Conservation (phyloP, 2,113 vertebrate species). For the Origma solitaria region DNA sequence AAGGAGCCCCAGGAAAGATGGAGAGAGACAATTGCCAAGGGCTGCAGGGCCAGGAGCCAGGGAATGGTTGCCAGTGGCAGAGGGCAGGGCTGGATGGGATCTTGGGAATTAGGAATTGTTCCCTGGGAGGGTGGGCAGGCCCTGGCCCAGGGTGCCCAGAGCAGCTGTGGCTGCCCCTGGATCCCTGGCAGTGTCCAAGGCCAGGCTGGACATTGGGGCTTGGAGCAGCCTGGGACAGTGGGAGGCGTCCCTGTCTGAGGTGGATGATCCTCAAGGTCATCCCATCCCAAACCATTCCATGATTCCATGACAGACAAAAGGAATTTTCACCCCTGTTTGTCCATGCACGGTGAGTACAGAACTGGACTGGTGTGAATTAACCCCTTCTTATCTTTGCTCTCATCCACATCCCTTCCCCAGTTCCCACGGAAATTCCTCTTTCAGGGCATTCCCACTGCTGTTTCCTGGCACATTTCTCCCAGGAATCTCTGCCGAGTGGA, state of each 20-base stretch:
- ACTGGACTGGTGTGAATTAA: not conserved
- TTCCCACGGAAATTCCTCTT: not conserved
- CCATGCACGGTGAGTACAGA: not conserved
- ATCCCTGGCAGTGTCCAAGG: not conserved
- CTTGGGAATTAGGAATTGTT: too few relatives aligned
- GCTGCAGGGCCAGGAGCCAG: too few relatives aligned
- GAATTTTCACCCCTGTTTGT: not conserved
- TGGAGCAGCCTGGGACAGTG: not conserved
- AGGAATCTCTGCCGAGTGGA: not conserved
- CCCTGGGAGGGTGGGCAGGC: too few relatives aligned
- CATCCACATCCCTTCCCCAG: not conserved
- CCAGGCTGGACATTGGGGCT: not conserved
- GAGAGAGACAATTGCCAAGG: not conserved
- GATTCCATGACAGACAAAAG: not conserved
- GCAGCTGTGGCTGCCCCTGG: not conserved
- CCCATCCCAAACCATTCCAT: not conserved
- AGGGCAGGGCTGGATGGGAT: too few relatives aligned
- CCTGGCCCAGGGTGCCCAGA: too few relatives aligned
- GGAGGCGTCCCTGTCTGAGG: not conserved
- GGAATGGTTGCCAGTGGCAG: too few relatives aligned
- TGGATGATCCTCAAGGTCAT: not conserved
- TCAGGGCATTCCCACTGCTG: not conserved
- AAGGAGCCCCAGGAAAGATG: not conserved
- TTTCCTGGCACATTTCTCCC: not conserved
- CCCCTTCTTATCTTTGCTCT: not conserved